phyloP scores from a whole-genome alignment of 2,888 invertebrate species.

The Trachelus troglodyta region DNA sequence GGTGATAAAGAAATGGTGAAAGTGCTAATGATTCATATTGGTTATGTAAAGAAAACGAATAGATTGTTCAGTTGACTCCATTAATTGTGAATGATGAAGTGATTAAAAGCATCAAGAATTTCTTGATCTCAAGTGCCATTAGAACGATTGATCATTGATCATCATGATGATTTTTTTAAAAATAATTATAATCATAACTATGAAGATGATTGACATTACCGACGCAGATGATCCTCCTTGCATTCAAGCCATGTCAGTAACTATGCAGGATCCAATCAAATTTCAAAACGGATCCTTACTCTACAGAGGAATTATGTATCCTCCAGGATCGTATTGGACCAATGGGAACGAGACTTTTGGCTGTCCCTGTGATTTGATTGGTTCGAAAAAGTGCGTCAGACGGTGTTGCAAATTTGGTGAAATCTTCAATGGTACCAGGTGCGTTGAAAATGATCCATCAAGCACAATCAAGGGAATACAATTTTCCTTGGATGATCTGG shows the following conservation, averaged over 20 bases:
- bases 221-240: slow-evolving; percentile 11
- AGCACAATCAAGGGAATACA: slow-evolving; percentile 15
- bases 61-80: no score
- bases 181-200: background rate
- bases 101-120: background rate
- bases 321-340: slow-evolving; percentile 20
- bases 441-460: slow-evolving; percentile 12
- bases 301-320: slow-evolving; percentile 13
- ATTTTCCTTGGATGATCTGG: slow-evolving; percentile 22
- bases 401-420: slow-evolving; percentile 35
- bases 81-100: background rate
- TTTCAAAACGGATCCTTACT: slow-evolving; percentile 16
- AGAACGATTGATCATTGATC: background rate
- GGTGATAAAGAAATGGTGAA: no score
- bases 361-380: slow-evolving; percentile 24
- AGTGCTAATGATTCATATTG: no score
- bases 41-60: no score
- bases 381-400: slow-evolving; percentile 26
- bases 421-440: slow-evolving; percentile 18
- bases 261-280: slow-evolving; percentile 14
- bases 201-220: background rate
- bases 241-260: slow-evolving; percentile 7
- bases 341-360: slow-evolving; percentile 17
- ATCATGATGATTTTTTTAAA: background rate
- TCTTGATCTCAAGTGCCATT: background rate